These are phyloP conservation scores for Semaprochilodus insignis DNA, from an alignment of 2,797 vertebrate species.

Conservation along the genomic window DNA sequence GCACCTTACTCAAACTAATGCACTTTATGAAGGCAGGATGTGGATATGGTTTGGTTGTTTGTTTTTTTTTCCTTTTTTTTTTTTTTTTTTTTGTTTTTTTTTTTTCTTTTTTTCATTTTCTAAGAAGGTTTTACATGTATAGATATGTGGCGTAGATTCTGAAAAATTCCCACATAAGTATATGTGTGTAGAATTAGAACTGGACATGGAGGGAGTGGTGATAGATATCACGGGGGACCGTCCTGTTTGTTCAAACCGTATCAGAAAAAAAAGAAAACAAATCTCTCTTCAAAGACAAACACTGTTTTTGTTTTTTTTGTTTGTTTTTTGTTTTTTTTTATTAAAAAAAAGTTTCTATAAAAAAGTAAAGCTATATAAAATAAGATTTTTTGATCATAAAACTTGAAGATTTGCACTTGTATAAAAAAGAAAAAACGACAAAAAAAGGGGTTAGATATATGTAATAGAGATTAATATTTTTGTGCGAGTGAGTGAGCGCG, in stretches of 20 bases:
- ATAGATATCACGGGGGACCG: slow-evolving; percentile 78
- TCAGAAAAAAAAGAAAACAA: slow-evolving; percentile 81
- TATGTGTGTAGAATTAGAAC: slow-evolving; percentile 56
- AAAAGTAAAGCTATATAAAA: slow-evolving; percentile 85
- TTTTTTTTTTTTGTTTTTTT: slow-evolving; percentile 27
- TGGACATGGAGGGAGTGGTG: slow-evolving; percentile 56
- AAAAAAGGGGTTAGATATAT: slow-evolving; percentile 74
- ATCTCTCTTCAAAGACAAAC: slow-evolving; percentile 87
- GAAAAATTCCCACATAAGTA: slow-evolving; percentile 52
- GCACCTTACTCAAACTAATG: slow-evolving; percentile 92
- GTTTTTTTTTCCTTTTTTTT: slow-evolving; percentile 26
- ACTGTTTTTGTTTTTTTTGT: slow-evolving; percentile 83
- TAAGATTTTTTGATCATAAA: slow-evolving; percentile 78
- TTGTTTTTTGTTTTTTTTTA: slow-evolving; percentile 80
- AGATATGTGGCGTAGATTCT: slow-evolving; percentile 54
- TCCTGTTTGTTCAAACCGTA: slow-evolving; percentile 76
- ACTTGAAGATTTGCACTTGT: slow-evolving; percentile 90
- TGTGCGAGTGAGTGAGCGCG: slow-evolving; percentile 68
- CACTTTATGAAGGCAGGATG: slow-evolving; percentile 91
- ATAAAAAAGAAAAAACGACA: slow-evolving; percentile 78
- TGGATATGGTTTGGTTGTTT: slow-evolving; percentile 64
- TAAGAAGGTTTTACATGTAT: slow-evolving; percentile 53
- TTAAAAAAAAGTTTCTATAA: slow-evolving; percentile 77
- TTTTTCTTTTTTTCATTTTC: slow-evolving; percentile 35
- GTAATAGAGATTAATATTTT: slow-evolving; percentile 81